Base-by-base conservation (phyloP, 2,797 vertebrate species). In the Pseudochirops cupreus region DNA sequence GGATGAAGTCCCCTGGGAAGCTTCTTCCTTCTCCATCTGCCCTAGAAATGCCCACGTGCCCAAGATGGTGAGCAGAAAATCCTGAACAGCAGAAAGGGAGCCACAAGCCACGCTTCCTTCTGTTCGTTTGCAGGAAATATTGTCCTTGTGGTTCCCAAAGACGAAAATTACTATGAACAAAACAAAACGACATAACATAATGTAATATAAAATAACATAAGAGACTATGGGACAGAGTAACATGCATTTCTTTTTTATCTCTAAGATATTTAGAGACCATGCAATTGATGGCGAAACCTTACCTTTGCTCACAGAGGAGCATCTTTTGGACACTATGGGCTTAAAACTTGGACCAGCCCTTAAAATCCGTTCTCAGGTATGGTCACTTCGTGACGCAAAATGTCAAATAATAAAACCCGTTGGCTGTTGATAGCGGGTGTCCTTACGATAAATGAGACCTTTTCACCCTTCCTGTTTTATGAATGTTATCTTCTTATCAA, bases 231-330 rank as follows among this genome's bases (percentile, higher is more conserved):
- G 31, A 90, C 2, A 67, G 94, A 87, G 33, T 54, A 92, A 95
- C 59, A 56, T 18, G 9, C 21, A 4, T 50, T 87, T 87, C 24
- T 93, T 97, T 95, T 94, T 55, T 96, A 33, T 97, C 95, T 98
- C 58, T 92, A 97, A 99, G 99, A 98, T 98, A 2, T 99, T 99
- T 98, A 99, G 99, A 98, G 99, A 99, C 93, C 99, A 99, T 33
- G 99, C 99, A 98, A 99, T 99, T 95, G 99, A 99, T 91, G 99
- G 99, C 93, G 99, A 99, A 98, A 99, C 99, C 0, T 98, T 99
- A 92, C 99, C 99, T 0, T 98, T 99, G n/a, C 99, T 99, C 93
- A 99, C 99, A 94, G 99, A 99, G 96, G 99, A 99, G 87, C 99
- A 99, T 97, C 99, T 99, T 54, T 98, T 99, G 97, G 99, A 99